These are phyloP conservation scores for Pelagia noctiluca DNA, from an alignment of 30 jellyfish, hydroid and myxozoan species.

Conservation along the genomic window DNA sequence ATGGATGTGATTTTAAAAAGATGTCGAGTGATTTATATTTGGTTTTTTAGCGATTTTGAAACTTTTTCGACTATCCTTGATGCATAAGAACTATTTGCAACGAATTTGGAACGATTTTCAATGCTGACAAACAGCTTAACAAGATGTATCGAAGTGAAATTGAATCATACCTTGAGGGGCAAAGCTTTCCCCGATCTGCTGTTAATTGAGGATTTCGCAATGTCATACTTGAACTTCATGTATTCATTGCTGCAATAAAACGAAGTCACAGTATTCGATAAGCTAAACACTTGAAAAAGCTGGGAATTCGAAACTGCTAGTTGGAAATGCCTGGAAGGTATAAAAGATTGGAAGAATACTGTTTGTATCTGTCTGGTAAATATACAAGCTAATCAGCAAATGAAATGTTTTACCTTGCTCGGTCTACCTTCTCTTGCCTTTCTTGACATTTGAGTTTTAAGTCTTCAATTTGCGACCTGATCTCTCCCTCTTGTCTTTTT, in stretches of 20 bases:
- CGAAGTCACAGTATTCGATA: not conserved
- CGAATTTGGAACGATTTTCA: not conserved
- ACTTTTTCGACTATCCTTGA: no score
- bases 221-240: conserved; percentile 79
- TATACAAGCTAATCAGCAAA: not conserved
- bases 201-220: conserved; percentile 81
- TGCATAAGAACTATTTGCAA: no score
- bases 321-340: no score
- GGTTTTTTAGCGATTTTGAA: no score
- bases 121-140: not conserved
- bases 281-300: no score
- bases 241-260: conserved; percentile 72
- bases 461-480: conserved; percentile 87
- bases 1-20: no score
- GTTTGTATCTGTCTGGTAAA: no score
- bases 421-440: conserved; percentile 71
- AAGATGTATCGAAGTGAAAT: not conserved
- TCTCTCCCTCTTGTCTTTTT: conserved; percentile 73
- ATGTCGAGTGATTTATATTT: no score
- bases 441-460: conserved; percentile 77
- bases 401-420: conserved; percentile 65
- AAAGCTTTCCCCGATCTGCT: conserved; percentile 92
- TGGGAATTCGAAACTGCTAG: no score
- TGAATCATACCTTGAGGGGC: conserved; percentile 65
- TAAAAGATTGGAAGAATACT: no score